Evolutionary conservation across 2,113 vertebrate genomes (phyloP), one percentile per base, ranked within the genome.

Genomic region (Hyperoodon ampullatus): DNA sequence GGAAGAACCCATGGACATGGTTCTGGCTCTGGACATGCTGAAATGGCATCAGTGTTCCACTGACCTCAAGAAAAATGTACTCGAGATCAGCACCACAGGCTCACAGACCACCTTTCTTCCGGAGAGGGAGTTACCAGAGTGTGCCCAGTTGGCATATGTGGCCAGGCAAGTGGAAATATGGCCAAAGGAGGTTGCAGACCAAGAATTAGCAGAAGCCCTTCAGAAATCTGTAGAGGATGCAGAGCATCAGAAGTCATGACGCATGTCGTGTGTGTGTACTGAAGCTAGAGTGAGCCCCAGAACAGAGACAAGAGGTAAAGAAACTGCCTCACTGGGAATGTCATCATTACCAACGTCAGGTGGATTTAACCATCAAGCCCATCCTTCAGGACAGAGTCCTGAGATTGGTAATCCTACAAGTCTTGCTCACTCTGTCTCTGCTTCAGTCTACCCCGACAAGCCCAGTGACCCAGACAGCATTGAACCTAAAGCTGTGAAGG

Each of bases 1-100:
- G 97, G 99, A 99, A 94, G 99, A 99, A 98, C 99, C 99, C 28
- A 99, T 99, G 99, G 99, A 99, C 97, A 99, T 99, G 99, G 99
- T 99, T 58, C 99, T 99, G 39, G 99, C 99, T 60, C 98, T 99
- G 96, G 99, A 99, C 97, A 99, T 99, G 99, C 98, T 99, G 39
- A 99, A 99, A 98, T 99, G 99, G 97, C 99, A 99, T 95, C 99
- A 58, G 55, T 99, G 99, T 97, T 99, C 99, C 0, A 99, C 99
- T 21, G 99, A 99, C 98, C 99, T 99, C 98, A 99, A 99, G 99
- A 99, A 99, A 98, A 99, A 98, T 1, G 98, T 99, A 1, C 99
- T 99, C 0, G 98, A 99, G 90, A 99, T 99, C 0, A 99, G 99
- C 98, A 99, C 99, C 1, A 99, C 99, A 0, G 99, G 99, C 92